phyloP scores from a whole-genome alignment of 2,797 vertebrate species.

The Tokudaia tokunoshimensis region DNA sequence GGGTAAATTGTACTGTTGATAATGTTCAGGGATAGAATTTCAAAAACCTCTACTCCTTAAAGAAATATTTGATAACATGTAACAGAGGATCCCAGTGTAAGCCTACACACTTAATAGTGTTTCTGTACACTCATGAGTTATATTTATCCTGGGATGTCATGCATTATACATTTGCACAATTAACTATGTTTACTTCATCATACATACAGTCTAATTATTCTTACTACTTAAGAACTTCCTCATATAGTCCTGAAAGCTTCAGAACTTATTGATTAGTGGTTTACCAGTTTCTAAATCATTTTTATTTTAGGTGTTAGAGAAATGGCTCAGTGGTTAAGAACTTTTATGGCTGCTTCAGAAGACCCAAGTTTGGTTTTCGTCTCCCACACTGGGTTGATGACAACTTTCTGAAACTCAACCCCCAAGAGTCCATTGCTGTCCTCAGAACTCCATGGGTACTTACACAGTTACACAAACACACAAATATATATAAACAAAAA shows the following conservation, averaged over 20 bases:
- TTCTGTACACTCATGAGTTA: not conserved
- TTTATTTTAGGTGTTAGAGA: not conserved
- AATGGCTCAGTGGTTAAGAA: not conserved
- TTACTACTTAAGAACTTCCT: not conserved
- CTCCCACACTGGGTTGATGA: not conserved
- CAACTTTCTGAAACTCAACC: not conserved
- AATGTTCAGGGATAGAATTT: not conserved
- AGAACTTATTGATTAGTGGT: not conserved
- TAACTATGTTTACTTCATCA: not conserved
- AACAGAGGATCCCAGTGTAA: not conserved
- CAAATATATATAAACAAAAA: not conserved
- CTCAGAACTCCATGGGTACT: not conserved
- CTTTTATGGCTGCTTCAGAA: not conserved
- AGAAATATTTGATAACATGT: not conserved
- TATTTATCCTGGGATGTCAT: not conserved
- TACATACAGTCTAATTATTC: not conserved
- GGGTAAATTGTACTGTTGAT: not conserved
- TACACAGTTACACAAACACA: not conserved
- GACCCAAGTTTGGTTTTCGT: not conserved
- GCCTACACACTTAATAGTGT: not conserved
- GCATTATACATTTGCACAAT: not conserved
- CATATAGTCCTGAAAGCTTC: not conserved
- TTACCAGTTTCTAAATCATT: not conserved
- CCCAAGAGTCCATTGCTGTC: not conserved
- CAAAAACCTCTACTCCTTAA: not conserved